Base-by-base conservation (phyloP, 2,888 invertebrate species). In the Hirtodrosophila cameraria region DNA sequence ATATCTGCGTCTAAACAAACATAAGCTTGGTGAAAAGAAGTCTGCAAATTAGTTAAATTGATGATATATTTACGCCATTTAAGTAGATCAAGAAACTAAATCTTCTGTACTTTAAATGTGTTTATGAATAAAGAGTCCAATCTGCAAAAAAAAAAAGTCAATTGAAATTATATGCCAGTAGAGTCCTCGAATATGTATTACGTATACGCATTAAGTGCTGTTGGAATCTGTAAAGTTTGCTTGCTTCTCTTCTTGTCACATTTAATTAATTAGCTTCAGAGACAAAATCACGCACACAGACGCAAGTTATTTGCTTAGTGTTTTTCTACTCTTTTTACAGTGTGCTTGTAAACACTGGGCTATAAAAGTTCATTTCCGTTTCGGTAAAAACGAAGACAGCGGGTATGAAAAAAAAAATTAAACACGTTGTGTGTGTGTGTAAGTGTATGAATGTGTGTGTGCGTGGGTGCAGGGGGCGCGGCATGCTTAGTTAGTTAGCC, bases 351-450 rank as follows among this genome's bases (percentile, higher is more conserved):
- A 50, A 62, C 65, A 65, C 30, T 65, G 30, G 5, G 50, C 63
- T 43, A 55, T 50, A 64, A 62, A 55, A 62, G 64, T 64, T 62
- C 49, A 62, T 64, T 64, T 61, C 54, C 49, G 61, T 55, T 64
- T 64, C n/a, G 54, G 33, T n/a, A 33, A 58, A 64, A 46, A 58
- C 36, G 13, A 27, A 58, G 45, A 38, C 27, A 23, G 20, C 18
- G 20, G 3, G 13, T 39, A n/a, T 15, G 5, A 12, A 36, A 33
- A 3, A 18, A 31, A 57, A 41, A 20, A 42, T 15, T 11, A 11
- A 18, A n/a, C 18, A 11, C 18, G 18, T 7, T 36, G 6, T 39
- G 12, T 16, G 9, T 27, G 13, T 48, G 25, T 20, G 20, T 38
- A 4, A n/a, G 23, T 25, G 54, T 25, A 25, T n/a, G 39, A 12